Base-by-base conservation (phyloP, 1,140 invertebrate genomes). In the Sarcophaga bullata region DNA sequence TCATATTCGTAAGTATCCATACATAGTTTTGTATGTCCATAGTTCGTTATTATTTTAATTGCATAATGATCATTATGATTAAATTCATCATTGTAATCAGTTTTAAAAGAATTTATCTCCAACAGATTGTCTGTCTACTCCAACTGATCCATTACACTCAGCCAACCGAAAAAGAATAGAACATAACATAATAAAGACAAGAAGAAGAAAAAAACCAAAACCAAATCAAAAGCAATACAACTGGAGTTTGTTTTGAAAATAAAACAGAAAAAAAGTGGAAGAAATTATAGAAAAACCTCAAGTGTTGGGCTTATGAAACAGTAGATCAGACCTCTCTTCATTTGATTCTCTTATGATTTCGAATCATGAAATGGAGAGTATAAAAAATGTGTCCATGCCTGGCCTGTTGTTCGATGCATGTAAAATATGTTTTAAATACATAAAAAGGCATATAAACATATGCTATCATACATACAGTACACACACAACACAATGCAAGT, bases 81-180 rank as follows among this genome's bases (percentile, higher is more conserved):
- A 58, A 58, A 58, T 58, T 15, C 54, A 58, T 58, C 54, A 58
- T 58, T 58, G n/a, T 58, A 13, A 58, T 58, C 7, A 10, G 8
- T 8, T 52, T 52, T 52, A n/a, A 58, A 58, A 58, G 54, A 58
- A 58, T 58, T 58, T 58, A 58, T 15, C 54, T 58, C 54, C 54
- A 58, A 11, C 54, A 58, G 54, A 58, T 13, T 58, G 54, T 58
- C 25, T 37, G 25, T 37, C 54, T 58, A 58, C 54, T 15, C 54
- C 54, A 58, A 58, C 54, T 58, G 54, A 58, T 58, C 54, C 54
- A 58, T 58, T 58, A 58, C 54, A 58, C 15, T 13, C 54, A 58
- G 54, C 54, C 54, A 58, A 58, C 54, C 54, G 54, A n/a, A 58
- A n/a, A n/a, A 58, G 54, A 58, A 58, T 58, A 58, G 54, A 58